Conservation (phyloP, 35 echinoderm and acorn worm genomes). For the Amphiura filiformis region DNA sequence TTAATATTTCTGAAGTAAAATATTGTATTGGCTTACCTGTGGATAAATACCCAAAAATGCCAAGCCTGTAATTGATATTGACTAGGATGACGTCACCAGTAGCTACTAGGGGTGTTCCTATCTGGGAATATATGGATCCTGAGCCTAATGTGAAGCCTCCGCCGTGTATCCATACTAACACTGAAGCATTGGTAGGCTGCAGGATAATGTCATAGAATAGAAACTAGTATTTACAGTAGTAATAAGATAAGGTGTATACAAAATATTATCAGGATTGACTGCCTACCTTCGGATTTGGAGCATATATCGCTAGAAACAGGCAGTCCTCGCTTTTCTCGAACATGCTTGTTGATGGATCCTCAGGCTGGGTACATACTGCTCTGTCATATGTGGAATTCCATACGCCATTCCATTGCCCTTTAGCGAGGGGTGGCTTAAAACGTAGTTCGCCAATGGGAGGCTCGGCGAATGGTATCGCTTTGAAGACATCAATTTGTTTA, state of each 20-base stretch:
- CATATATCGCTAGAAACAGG: conserved; percentile 66
- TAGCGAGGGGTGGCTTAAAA: conserved; percentile 36
- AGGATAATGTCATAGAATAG: not conserved
- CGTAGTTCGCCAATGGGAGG: conserved; percentile 47
- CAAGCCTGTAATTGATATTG: too few species aligned
- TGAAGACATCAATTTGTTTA: conserved; percentile 45
- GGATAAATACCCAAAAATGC: too few species aligned
- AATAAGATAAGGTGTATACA: too few species aligned
- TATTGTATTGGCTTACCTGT: too few species aligned
- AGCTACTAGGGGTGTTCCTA: too few species aligned
- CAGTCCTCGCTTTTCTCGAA: conserved; percentile 69
- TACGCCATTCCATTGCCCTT: conserved; percentile 19
- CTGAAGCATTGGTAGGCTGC: not conserved
- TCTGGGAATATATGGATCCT: too few species aligned
- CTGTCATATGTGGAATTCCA: conserved; percentile 58
- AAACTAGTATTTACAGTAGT: too few species aligned
- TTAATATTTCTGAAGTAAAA: too few species aligned
- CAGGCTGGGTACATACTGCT: conserved; percentile 48
- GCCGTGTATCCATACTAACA: not conserved
- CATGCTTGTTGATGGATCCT: not conserved
- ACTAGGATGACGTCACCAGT: too few species aligned
- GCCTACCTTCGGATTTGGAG: conserved; percentile 38
- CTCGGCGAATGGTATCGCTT: conserved; percentile 60
- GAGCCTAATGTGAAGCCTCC: too few species aligned
- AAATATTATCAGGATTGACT: too few species aligned